phyloP scores from a whole-genome alignment of 2,797 vertebrate species.

The Okamejei kenojei region DNA sequence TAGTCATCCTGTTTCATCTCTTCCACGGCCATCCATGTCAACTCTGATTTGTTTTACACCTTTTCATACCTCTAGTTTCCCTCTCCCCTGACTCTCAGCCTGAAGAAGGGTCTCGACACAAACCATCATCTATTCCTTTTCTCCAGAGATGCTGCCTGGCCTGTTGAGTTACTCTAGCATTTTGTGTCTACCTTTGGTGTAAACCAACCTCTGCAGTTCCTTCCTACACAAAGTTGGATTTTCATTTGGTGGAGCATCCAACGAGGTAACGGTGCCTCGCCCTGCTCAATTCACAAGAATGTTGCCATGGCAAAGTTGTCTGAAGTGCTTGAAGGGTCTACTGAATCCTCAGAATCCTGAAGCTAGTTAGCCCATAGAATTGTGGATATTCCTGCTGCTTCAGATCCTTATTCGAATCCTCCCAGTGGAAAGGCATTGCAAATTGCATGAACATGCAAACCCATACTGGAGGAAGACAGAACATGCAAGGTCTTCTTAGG shows the following conservation, averaged over 20 bases:
- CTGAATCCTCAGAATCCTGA: neutral
- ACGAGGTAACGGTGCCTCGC: neutral
- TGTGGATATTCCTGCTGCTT: neutral
- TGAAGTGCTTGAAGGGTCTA: neutral
- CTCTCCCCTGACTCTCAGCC: no score
- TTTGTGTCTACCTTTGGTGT: no score
- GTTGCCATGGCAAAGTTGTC: neutral
- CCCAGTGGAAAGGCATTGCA: neutral
- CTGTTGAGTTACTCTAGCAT: no score
- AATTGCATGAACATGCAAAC: neutral
- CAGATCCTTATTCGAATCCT: neutral
- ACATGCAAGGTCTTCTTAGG: neutral
- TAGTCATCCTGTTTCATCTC: no score
- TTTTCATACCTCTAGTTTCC: no score
- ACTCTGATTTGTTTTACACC: no score
- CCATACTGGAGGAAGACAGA: neutral
- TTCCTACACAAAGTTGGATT: neutral
- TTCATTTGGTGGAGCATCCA: neutral
- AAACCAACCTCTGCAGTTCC: no score
- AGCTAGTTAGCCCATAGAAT: neutral
- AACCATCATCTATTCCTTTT: no score
- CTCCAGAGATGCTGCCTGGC: no score
- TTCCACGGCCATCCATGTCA: no score
- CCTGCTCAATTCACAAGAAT: neutral
- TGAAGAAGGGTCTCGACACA: no score